Percentiles rank a stretch among this genome's conserved stretches.
Conservation (phyloP, 2,888 invertebrate genomes). For the Pecten maximus region DNA sequence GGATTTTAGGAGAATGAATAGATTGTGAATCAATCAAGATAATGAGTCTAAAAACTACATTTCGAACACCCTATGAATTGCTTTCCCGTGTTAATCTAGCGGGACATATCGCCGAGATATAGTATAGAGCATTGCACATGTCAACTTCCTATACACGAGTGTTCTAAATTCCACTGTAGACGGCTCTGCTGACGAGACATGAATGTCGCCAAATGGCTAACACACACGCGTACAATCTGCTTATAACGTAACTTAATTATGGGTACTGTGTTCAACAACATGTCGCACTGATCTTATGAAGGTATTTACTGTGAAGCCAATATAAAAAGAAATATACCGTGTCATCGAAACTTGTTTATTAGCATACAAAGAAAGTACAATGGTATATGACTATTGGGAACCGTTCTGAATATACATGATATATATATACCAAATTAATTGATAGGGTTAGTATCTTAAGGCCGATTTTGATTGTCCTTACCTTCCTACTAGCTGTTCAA, state of each 20-base stretch:
- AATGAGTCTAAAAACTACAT: not conserved
- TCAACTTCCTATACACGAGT: not conserved
- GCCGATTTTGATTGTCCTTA: too few relatives aligned
- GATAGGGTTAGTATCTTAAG: too few relatives aligned
- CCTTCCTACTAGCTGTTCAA: too few relatives aligned
- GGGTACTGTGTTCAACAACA: not conserved
- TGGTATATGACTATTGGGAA: too few relatives aligned
- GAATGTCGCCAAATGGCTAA: not conserved
- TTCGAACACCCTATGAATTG: not conserved
- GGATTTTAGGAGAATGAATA: not conserved
- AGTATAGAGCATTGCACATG: not conserved
- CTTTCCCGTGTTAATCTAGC: not conserved
- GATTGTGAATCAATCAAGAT: slow-evolving; percentile 7
- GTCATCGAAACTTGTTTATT: not conserved
- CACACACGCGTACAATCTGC: not conserved
- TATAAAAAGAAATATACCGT: not conserved
- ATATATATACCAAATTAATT: too few relatives aligned
- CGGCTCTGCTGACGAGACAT: not conserved
- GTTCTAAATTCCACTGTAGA: not conserved
- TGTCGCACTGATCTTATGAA: too few relatives aligned
- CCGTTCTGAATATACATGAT: too few relatives aligned
- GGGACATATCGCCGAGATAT: not conserved
- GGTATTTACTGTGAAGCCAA: too few relatives aligned
- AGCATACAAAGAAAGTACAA: not conserved
- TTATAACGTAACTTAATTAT: not conserved